Conservation (phyloP, 2,113 vertebrate genomes). For the Rhabdomys dilectus region DNA sequence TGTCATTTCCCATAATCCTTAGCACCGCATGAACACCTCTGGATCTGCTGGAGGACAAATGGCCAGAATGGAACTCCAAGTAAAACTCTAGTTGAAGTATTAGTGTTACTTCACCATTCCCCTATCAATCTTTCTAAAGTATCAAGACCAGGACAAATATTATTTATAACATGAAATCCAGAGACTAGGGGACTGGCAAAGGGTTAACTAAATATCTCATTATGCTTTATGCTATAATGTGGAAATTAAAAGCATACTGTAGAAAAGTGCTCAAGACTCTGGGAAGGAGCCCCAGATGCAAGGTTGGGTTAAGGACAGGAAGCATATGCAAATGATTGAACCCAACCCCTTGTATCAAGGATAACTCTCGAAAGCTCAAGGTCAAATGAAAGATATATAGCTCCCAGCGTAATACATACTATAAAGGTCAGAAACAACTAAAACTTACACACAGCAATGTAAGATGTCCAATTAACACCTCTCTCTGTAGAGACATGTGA, state of each 20-base stretch:
- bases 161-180: not conserved
- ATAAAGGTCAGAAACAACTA: not conserved
- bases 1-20: not conserved
- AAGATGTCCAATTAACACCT: not conserved
- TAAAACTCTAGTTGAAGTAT: not conserved
- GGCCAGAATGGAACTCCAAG: not conserved
- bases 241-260: not conserved
- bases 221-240: not conserved
- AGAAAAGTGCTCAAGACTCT: not conserved
- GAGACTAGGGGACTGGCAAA: not conserved
- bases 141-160: not conserved
- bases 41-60: not conserved
- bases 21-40: not conserved
- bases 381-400: too few species aligned
- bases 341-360: not conserved
- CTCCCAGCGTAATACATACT: not conserved
- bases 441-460: not conserved
- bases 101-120: not conserved
- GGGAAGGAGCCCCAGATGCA: not conserved
- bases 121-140: not conserved
- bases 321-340: not conserved
- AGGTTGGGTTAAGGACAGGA: not conserved
- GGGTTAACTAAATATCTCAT: not conserved
- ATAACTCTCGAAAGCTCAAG: not conserved
- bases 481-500: not conserved